phyloP scores from a whole-genome alignment of 2,797 vertebrate species.

The Thunnus albacares region DNA sequence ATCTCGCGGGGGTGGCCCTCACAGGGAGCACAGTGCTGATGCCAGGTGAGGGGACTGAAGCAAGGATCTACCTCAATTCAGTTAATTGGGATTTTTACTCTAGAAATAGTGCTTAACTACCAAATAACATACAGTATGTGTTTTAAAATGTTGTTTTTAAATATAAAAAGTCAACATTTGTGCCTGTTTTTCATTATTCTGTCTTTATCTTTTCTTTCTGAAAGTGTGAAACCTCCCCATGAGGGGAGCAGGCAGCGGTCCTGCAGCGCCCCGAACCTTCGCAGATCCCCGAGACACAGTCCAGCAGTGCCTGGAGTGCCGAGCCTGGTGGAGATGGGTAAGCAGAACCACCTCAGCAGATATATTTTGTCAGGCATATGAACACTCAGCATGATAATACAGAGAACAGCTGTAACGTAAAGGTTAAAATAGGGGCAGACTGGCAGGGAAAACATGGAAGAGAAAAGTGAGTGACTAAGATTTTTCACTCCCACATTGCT shows the following conservation, averaged over 20 bases:
- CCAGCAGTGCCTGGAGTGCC: constrained; percentile 93
- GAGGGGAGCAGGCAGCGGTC: constrained; percentile 95
- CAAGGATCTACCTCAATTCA: background rate
- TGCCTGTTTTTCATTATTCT: background rate
- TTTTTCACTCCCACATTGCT: constrained; percentile 15
- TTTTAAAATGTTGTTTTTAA: background rate
- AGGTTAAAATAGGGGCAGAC: background rate
- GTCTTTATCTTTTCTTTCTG: background rate
- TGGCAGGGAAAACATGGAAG: background rate
- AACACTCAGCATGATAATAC: background rate
- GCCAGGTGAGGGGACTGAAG: constrained; percentile 84
- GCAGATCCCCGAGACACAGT: constrained; percentile 91
- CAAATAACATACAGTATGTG: background rate
- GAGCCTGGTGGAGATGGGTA: constrained; percentile 95
- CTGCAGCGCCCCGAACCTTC: constrained; percentile 95
- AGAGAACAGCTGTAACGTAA: constrained; percentile 10
- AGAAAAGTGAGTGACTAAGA: constrained; percentile 12
- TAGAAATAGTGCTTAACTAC: background rate
- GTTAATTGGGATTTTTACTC: background rate
- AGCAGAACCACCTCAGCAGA: constrained; percentile 47
- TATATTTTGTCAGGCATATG: constrained; percentile 11
- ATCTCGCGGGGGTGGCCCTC: constrained; percentile 87
- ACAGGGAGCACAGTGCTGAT: constrained; percentile 91
- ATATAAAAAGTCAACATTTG: background rate
- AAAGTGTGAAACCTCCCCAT: constrained; percentile 90